Evolutionary conservation across 2,888 invertebrate species (phyloP), one percentile per base, ranked within the genome.

Genomic region (Chrysodeixis includens): DNA sequence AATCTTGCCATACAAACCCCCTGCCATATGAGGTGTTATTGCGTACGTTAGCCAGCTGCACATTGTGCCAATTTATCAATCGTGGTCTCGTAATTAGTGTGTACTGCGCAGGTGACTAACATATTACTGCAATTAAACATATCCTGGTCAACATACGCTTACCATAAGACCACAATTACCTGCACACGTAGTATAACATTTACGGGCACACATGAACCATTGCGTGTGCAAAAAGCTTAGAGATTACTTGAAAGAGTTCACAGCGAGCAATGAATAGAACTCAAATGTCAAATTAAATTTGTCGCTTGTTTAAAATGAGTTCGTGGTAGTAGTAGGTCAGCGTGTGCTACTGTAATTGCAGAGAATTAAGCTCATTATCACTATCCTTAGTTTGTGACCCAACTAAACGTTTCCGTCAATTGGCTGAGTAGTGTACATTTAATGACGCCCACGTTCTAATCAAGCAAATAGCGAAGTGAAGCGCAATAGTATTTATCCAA

Each of bases 351-450:
- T 52, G 62, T 86, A 88, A 91, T 89, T 89, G 87, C 72, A 71
- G 74, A 60, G 74, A 88, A 90, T 90, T 89, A 86, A 83, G 71
- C 85, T 82, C 82, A 91, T 90, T 87, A 49, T 49, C 46, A 49
- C 46, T 18, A 49, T 49, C 46, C 46, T 49, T 49, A 86, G 71
- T 85, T 75, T 86, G 90, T 81, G 73, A 66, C 78, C 78, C 81
- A 83, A 79, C 88, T 80, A 80, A 84, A 76, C 80, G 74, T 59
- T 85, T 75, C 69, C 68, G 66, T 66, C 85, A 86, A 88, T 87
- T 86, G 80, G 52, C 62, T 51, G 66, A 66, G 64, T 68, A 69
- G 40, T n/a, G 70, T 76, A 78, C 75, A 85, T 80, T 78, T 74
- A 70, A 74, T 76, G 68, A 76, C 76, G 62, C 80, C 80, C 56